Percentiles rank a stretch among this genome's conserved stretches.
phyloP scores from a whole-genome alignment of 2,113 vertebrate genomes.

The Halcyon senegalensis region DNA sequence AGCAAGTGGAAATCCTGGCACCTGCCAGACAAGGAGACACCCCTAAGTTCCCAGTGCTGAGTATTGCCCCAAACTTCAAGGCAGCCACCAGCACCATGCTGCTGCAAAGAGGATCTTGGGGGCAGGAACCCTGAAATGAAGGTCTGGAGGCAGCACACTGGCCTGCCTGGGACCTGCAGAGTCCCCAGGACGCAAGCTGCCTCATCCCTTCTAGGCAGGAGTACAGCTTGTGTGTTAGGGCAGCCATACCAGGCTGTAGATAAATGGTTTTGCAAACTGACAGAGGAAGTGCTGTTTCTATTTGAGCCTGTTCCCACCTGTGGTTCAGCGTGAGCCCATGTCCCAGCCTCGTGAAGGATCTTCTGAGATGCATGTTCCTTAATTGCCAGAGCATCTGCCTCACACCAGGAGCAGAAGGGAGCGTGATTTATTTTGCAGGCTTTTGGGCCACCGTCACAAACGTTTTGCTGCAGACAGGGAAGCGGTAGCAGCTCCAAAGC shows the following conservation, averaged over 20 bases:
- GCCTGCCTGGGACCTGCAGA: background rate
- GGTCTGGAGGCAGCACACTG: background rate
- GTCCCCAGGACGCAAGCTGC: background rate
- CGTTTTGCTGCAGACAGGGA: background rate
- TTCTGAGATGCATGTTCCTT: background rate
- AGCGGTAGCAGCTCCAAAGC: background rate
- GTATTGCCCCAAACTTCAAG: background rate
- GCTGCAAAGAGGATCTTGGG: background rate
- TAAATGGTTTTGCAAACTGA: background rate
- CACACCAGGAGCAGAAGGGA: background rate
- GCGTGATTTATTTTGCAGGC: background rate
- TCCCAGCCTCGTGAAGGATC: background rate
- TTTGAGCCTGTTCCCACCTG: background rate
- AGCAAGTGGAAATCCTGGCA: background rate
- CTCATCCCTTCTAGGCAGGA: rapidly evolving
- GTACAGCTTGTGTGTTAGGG: rapidly evolving
- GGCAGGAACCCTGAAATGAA: background rate
- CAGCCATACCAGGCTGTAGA: rapidly evolving
- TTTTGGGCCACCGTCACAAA: rapidly evolving
- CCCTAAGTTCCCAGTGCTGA: rapidly evolving
- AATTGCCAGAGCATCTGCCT: background rate
- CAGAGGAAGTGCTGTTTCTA: background rate
- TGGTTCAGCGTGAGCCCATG: rapidly evolving
- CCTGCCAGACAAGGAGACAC: background rate
- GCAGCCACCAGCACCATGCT: rapidly evolving